These are phyloP conservation scores for Coluber constrictor DNA, from an alignment of 2,797 vertebrate genomes.

Conservation along the genomic window DNA sequence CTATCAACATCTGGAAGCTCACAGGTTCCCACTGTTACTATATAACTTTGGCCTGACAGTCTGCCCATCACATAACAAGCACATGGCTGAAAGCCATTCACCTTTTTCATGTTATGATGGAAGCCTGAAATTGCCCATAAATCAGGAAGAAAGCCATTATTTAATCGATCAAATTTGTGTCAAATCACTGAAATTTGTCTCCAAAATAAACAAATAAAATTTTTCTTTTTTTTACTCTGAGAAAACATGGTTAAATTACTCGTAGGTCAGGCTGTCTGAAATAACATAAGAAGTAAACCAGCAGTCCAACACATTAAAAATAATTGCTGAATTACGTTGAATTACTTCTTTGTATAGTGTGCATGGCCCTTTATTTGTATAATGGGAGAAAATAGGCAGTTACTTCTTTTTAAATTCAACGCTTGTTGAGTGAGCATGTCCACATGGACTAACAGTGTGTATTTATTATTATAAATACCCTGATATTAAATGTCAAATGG, in stretches of 20 bases:
- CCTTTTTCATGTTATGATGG: conserved; percentile 68
- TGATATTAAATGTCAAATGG: not conserved
- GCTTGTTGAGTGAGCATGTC: conserved; percentile 11
- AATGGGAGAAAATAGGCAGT: not conserved
- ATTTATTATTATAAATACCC: not conserved
- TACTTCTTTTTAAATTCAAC: conserved; percentile 3
- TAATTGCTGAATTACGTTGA: conserved; percentile 67
- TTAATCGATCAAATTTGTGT: conserved; percentile 87
- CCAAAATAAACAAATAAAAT: conserved; percentile 80
- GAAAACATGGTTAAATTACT: conserved; percentile 80
- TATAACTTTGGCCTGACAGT: conserved; percentile 41
- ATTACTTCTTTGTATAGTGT: conserved; percentile 46
- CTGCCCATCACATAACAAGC: conserved; percentile 55
- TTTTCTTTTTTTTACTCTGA: conserved; percentile 64
- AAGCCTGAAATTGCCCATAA: conserved; percentile 75
- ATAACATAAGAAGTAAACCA: conserved; percentile 66
- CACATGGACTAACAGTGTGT: not conserved
- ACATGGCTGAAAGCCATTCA: conserved; percentile 66
- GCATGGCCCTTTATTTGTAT: conserved; percentile 22
- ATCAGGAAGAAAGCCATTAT: conserved; percentile 86
- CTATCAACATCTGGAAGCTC: not conserved
- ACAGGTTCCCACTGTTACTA: not conserved
- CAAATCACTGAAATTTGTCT: conserved; percentile 84
- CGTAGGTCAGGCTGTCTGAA: conserved; percentile 71
- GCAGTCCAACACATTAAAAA: conserved; percentile 68